Evolutionary conservation across 2,797 vertebrate genomes (phyloP).

Genomic region (Spondyliosoma cantharus): DNA sequence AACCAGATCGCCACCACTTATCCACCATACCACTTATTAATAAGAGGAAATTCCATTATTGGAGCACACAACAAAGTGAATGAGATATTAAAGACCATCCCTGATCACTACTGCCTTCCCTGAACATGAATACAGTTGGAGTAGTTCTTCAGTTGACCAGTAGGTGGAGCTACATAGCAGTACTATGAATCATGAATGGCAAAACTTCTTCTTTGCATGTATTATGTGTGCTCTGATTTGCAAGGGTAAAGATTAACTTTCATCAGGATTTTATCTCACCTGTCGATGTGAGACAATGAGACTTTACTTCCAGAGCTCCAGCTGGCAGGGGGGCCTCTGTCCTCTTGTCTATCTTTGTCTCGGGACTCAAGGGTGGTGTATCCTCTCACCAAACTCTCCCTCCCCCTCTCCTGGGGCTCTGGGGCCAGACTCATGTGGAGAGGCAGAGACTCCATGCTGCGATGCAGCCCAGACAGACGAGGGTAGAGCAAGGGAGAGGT

Average conservation of each 20-base stretch:
- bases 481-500: conserved; percentile 89
- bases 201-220: conserved; percentile 20
- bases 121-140: conserved; percentile 11
- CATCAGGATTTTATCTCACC: conserved; percentile 77
- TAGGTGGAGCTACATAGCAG: conserved; percentile 60
- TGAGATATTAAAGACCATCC: conserved; percentile 2
- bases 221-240: not conserved
- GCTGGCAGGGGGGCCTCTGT: conserved; percentile 81
- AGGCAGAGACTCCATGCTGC: conserved; percentile 95
- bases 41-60: not conserved
- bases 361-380: conserved; percentile 70
- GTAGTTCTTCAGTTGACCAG: conserved; percentile 54
- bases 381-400: conserved; percentile 67
- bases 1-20: not conserved
- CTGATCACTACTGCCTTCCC: not conserved
- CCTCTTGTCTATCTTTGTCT: conserved; percentile 77
- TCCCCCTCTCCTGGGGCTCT: conserved; percentile 74
- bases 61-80: not conserved
- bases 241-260: not conserved
- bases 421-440: conserved; percentile 93
- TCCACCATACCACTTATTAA: not conserved
- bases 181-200: not conserved
- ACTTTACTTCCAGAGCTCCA: conserved; percentile 89
- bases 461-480: conserved; percentile 92
- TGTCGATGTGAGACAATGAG: conserved; percentile 85